A percentile compares a stretch with the other conserved stretches of the same genome.
Evolutionary conservation across 2,797 vertebrate species (phyloP).

Genomic region (Enteromius thamalakanensis): DNA sequence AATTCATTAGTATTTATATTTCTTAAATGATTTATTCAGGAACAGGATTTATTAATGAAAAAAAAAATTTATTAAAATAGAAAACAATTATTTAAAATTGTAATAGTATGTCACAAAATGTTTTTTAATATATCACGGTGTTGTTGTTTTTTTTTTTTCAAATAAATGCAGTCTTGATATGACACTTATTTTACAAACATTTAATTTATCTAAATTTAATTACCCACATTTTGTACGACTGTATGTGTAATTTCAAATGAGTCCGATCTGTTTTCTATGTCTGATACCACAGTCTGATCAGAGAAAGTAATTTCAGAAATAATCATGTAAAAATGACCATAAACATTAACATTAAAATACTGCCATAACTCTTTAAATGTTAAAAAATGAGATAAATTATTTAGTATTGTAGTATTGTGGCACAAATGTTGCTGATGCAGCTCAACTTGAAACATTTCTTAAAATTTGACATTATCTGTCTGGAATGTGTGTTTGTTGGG

Average conservation of each 20-base stretch:
- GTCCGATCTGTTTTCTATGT: background rate
- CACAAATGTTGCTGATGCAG: background rate
- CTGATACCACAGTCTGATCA: background rate
- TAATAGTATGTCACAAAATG: background rate
- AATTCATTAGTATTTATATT: background rate
- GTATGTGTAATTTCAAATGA: background rate
- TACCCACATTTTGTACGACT: too few species aligned
- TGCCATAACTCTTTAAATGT: background rate
- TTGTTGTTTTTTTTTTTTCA: background rate
- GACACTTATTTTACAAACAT: too few species aligned
- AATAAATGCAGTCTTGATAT: background rate
- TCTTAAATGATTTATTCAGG: background rate
- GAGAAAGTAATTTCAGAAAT: background rate
- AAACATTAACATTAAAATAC: background rate
- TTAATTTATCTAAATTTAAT: background rate
- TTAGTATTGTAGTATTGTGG: background rate
- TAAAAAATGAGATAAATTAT: background rate
- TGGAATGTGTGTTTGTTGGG: background rate
- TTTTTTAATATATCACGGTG: too few species aligned
- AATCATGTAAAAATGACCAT: too few species aligned
- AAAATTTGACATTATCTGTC: background rate
- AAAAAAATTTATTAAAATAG: background rate
- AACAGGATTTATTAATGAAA: background rate
- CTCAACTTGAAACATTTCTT: background rate
- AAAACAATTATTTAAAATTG: background rate